Percentiles rank a stretch among this genome's conserved stretches.
Evolutionary conservation across 2,797 vertebrate genomes (phyloP).

Genomic region (Crax fasciolata): DNA sequence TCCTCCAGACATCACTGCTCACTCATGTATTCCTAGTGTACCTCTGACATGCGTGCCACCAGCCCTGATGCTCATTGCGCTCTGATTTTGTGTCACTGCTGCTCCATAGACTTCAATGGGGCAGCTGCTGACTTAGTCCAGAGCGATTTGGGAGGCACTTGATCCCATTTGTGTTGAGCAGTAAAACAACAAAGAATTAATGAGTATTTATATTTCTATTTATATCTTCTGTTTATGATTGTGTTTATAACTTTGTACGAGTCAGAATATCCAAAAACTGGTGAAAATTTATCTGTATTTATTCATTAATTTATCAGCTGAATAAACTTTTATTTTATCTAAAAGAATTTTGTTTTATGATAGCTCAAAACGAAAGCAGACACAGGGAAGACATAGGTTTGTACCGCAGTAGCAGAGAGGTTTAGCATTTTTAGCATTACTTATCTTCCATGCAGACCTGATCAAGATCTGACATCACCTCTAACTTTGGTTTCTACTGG

Average conservation of each 20-base stretch:
- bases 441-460: neutral
- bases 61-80: neutral
- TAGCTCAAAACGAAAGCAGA: neutral
- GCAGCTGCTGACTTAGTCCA: neutral
- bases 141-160: neutral
- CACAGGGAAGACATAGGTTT: neutral
- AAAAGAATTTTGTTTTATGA: rapidly evolving
- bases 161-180: neutral
- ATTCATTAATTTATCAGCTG: constrained; percentile 58
- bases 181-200: neutral
- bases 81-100: neutral
- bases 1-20: neutral
- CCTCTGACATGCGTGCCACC: neutral
- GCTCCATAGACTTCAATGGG: neutral
- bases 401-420: neutral
- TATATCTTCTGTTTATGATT: constrained; percentile 68
- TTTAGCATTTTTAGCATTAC: neutral
- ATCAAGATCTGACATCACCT: neutral
- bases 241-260: constrained; percentile 52
- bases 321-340: constrained; percentile 56
- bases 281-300: constrained; percentile 54
- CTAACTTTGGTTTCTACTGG: neutral
- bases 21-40: neutral
- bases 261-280: neutral
- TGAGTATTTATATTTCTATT: constrained; percentile 31